Conservation (phyloP, 2,113 vertebrate genomes). For the Cottus gobio region DNA sequence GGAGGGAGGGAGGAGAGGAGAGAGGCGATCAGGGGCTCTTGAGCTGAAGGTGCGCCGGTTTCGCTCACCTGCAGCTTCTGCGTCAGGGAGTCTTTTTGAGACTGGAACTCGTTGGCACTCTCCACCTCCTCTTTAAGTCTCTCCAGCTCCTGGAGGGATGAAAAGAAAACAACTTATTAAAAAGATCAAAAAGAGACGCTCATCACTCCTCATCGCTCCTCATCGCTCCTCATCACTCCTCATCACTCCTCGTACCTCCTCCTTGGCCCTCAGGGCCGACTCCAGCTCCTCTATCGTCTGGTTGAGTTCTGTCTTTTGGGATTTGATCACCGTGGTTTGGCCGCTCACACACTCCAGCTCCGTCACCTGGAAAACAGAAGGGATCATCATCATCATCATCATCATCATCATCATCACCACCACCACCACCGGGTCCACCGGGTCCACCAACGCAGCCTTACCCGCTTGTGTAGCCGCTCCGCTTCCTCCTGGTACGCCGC, state of each 20-base stretch:
- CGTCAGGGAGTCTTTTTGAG: constrained; percentile 89
- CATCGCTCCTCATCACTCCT: no score
- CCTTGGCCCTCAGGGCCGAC: constrained; percentile 89
- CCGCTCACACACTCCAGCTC: constrained; percentile 97
- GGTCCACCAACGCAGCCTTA: constrained; percentile 68
- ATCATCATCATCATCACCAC: neutral
- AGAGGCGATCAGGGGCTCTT: neutral
- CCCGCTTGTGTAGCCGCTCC: constrained; percentile 94
- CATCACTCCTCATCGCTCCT: neutral
- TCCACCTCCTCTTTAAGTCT: constrained; percentile 93
- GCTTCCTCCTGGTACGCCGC: constrained; percentile 97
- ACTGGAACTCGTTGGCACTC: constrained; percentile 90
- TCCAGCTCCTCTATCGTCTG: constrained; percentile 97
- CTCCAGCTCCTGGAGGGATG: constrained; percentile 89
- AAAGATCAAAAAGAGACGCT: neutral
- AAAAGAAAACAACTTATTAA: neutral
- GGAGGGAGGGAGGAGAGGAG: no score
- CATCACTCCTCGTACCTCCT: constrained; percentile 85
- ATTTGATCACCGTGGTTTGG: constrained; percentile 92
- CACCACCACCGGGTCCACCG: no score
- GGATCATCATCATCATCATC: neutral
- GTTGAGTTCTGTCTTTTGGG: constrained; percentile 95
- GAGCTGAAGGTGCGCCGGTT: neutral
- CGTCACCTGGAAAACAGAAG: constrained; percentile 88
- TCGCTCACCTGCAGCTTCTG: constrained; percentile 90